Evolutionary conservation across 1,140 invertebrate genomes (phyloP), one percentile per base, ranked within the genome.

Genomic region (Drosophila grimshawi): DNA sequence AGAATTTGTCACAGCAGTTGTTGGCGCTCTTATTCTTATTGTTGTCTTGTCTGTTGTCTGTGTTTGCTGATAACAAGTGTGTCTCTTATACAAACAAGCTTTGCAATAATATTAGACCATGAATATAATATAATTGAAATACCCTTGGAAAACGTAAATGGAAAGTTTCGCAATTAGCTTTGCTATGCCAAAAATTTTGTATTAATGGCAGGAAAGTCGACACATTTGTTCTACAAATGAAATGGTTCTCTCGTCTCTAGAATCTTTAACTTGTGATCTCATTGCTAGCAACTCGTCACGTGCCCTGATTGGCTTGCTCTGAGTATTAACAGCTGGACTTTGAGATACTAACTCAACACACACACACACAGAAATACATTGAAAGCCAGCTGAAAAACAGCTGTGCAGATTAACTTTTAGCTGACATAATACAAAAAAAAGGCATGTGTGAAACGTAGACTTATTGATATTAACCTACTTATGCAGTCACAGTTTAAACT

Each of bases 51-150:
- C 33, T 32, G 29, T 33, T 4, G n/a, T 4, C 19, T 11, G 10
- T 53, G 51, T 53, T n/a, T 33, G 41, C 35, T 55, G 60, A 63
- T 63, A 63, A 52, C 45, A 30, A 63, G 10, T 29, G 19, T 63
- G 41, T 51, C 48, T 63, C 6, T 33, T 39, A 35, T 11, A 51
- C 10, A 43, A 43, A 43, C 39, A 4, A 43, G 19, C 19, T 19
- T 19, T 19, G 19, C 0, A 19, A 19, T 19, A 19, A 19, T 19
- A 19, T 19, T 19, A 19, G 19, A 19, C 19, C 19, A 0, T 19
- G 4, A 43, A 37, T 37, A 37, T 37, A 0, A 6, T 6, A 37
- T 0, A 37, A 37, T 43, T 43, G 10, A 43, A 43, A 43, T 43
- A 43, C 39, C 39, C 39, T 37, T 41, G 39, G 10, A 10, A 52